Evolutionary conservation across 23 tunicate genomes (phyloP), one percentile per base, ranked within the genome.

Genomic region (Ascidia mentula): DNA sequence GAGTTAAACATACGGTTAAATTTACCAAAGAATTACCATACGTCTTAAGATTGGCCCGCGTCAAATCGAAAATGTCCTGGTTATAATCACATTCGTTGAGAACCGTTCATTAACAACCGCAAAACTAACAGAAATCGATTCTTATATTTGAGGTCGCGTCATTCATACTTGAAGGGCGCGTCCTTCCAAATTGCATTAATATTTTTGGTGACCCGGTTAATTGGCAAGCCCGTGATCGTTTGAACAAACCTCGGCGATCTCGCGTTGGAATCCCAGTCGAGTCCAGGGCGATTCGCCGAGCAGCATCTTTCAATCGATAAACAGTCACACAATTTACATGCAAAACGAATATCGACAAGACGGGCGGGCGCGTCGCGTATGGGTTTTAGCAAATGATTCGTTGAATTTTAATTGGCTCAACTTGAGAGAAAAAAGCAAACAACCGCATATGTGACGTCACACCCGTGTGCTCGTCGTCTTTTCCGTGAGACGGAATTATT

Each of bases 201-300:
- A 53, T 53, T 53, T 53, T 53, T 9, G n/a, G 28, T 5, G 65
- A 5, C 65, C 7, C 65, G 65, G 22, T 53, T 53, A 53, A 53
- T 53, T 53, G 65, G 65, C 65, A 26, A 9, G 65, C 28, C 65
- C 28, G 65, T 28, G 65, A 53, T 53, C 65, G 4, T 53, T 53
- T 53, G 24, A 53, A 53, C 65, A 53, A 53, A 53, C 65, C 65
- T n/a, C n/a, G n/a, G n/a, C n/a, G n/a, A n/a, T n/a, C n/a, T n/a
- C n/a, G 65, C 65, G 65, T 9, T 53, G 53, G 15, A 42, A 42
- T 15, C 15, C 15, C 15, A 12, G 53, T 42, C 53, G 2, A 53
- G 24, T 20, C 4, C 65, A 9, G 24, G 28, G 7, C 65, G 13
- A 6, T 9, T 28, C 22, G 13, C 24, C 65, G 22, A 53, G 24